Conservation (phyloP, 2,888 invertebrate genomes). For the Trissolcus japonicus region DNA sequence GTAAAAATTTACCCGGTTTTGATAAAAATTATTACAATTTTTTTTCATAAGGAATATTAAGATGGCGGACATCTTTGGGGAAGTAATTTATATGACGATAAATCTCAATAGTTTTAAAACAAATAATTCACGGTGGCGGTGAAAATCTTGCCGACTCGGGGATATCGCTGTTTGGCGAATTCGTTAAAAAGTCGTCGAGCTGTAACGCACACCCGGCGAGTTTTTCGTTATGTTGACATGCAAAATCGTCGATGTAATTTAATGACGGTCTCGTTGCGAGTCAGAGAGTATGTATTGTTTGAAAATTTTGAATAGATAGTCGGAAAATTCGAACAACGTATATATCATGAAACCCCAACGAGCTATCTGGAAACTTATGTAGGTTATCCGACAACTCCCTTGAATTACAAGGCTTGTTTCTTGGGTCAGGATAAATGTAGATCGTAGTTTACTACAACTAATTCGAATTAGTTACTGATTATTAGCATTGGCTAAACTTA, state of each 20-base stretch:
- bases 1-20: no score
- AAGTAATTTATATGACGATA: slow-evolving; percentile 26
- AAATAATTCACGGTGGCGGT: slow-evolving; percentile 20
- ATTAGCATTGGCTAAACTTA: no score
- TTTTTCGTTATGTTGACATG: slow-evolving; percentile 13
- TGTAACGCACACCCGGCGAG: slow-evolving; percentile 1
- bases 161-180: slow-evolving; percentile 13
- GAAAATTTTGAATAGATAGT: slow-evolving; percentile 20
- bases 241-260: slow-evolving; percentile 18
- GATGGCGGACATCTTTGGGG: slow-evolving; percentile 21
- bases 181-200: slow-evolving; percentile 24
- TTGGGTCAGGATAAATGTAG: slow-evolving; percentile 33
- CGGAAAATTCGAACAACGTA: slow-evolving; percentile 17
- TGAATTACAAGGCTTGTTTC: slow-evolving; percentile 44
- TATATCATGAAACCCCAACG: slow-evolving; percentile 28
- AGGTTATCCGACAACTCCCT: slow-evolving; percentile 38
- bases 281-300: slow-evolving; percentile 17
- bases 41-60: no score
- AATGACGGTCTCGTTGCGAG: slow-evolving; percentile 18
- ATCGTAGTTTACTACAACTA: background rate
- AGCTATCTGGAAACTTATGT: slow-evolving; percentile 41
- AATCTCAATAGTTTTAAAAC: slow-evolving; percentile 32
- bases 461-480: no score
- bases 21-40: no score
- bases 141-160: slow-evolving; percentile 8